Evolutionary conservation across 2,888 invertebrate species (phyloP), one percentile per base, ranked within the genome.

Genomic region (Noctua fimbriata): DNA sequence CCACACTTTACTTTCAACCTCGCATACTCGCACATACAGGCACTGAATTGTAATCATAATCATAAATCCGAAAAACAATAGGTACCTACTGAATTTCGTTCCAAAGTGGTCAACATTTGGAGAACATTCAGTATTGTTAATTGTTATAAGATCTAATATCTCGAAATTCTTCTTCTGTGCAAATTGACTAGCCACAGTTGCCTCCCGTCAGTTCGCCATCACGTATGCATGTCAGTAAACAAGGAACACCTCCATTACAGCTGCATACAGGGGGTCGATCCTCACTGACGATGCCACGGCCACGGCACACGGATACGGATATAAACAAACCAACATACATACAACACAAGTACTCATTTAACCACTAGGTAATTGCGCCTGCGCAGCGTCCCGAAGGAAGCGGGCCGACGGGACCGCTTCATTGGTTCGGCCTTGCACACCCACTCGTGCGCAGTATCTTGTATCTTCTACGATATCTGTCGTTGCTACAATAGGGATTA

Each of bases 371-470:
- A 85, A 81, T 87, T 83, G 79, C 78, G 66, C 78, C 28, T 6
- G 67, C 76, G 76, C 6, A 14, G 49, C 76, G 81, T 89, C 91
- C 92, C 87, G 87, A 90, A 88, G 92, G 92, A 91, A 90, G 87
- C 89, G 81, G 74, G 81, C 21, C 77, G 73, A 69, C 88, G 89
- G 44, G 44, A 10, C 10, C 44, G 44, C 44, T 44, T 44, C 44
- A 92, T 92, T 91, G 84, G 86, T 91, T 87, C 83, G 90, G 87
- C 92, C 92, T 92, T 92, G 92, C 69, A 60, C 84, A 65, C 81
- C 87, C 87, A 89, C 87, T 81, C 85, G 85, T 73, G 87, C 87
- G 87, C 80, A 77, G 58, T 66, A 67, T 81, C 77, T 66, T 69
- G 44, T 81, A 67, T 79, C 72, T 77, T 75, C 71, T 66, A 76